These are phyloP conservation scores for Furcula furcula DNA, from an alignment of 2,888 invertebrate species.

Conservation along the genomic window DNA sequence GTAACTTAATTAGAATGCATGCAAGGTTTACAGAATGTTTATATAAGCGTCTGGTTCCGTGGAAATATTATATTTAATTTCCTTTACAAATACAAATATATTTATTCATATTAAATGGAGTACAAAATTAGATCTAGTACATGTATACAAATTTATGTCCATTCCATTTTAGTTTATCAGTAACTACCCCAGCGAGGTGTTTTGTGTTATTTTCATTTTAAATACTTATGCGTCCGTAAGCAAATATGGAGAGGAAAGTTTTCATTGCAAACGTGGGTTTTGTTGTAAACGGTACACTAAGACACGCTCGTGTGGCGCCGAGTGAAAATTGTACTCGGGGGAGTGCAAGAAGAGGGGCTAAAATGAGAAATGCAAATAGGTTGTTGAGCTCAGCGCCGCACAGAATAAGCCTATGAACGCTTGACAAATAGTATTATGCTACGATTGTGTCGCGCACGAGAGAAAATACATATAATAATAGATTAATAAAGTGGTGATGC, in stretches of 20 bases:
- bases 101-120: too few species aligned
- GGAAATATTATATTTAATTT: not conserved
- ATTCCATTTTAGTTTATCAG: too few species aligned
- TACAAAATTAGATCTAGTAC: too few species aligned
- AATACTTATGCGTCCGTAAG: too few species aligned
- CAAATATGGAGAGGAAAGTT: constrained; percentile 11
- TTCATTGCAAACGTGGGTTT: constrained; percentile 23
- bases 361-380: constrained; percentile 78
- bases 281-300: constrained; percentile 36
- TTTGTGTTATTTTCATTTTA: too few species aligned
- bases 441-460: constrained; percentile 45
- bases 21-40: constrained; percentile 10
- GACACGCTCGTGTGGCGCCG: constrained; percentile 43
- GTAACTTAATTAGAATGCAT: constrained; percentile 23
- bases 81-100: too few species aligned
- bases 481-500: constrained; percentile 40
- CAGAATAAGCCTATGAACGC: constrained; percentile 65
- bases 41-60: constrained; percentile 16
- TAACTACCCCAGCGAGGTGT: too few species aligned
- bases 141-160: too few species aligned
- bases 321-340: constrained; percentile 64
- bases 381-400: constrained; percentile 57
- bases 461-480: constrained; percentile 42
- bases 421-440: constrained; percentile 66
- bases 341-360: constrained; percentile 62